Conservation (phyloP, 2,888 invertebrate species). For the Taenaris catops region DNA sequence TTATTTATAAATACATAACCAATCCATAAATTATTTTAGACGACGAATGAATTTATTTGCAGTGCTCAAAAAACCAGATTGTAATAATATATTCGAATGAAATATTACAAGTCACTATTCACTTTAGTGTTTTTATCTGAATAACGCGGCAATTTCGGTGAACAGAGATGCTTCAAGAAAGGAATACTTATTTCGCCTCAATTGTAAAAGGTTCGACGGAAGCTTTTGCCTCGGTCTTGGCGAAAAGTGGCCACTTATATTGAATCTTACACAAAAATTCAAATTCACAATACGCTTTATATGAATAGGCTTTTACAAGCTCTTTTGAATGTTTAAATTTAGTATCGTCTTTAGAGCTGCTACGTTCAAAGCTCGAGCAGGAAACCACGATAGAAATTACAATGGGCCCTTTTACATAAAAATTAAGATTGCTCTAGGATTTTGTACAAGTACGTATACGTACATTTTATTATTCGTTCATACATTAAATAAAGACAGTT, state of each 20-base stretch:
- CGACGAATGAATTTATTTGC: no score
- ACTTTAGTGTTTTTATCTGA: constrained; percentile 10
- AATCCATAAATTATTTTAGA: no score
- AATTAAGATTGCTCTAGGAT: no score
- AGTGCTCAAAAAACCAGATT: no score
- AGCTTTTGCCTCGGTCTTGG: constrained; percentile 40
- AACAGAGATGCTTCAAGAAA: constrained; percentile 27
- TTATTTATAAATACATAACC: no score
- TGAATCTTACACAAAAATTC: constrained; percentile 27
- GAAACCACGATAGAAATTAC: no score
- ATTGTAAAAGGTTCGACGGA: constrained; percentile 42
- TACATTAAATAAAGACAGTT: no score
- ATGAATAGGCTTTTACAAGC: constrained; percentile 2
- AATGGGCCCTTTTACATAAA: no score
- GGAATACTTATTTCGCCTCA: constrained; percentile 43
- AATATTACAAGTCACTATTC: constrained; percentile 5
- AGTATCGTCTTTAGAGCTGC: background rate
- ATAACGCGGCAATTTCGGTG: constrained; percentile 23
- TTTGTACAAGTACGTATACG: no score
- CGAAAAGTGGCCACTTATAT: constrained; percentile 42
- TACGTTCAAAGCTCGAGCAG: no score
- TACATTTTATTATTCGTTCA: no score
- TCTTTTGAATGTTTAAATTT: constrained; percentile 4
- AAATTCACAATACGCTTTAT: constrained; percentile 7
- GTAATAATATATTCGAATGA: no score